Evolutionary conservation across 2,113 vertebrate genomes (phyloP), one percentile per base, ranked within the genome.

Genomic region (Scolopax mira): DNA sequence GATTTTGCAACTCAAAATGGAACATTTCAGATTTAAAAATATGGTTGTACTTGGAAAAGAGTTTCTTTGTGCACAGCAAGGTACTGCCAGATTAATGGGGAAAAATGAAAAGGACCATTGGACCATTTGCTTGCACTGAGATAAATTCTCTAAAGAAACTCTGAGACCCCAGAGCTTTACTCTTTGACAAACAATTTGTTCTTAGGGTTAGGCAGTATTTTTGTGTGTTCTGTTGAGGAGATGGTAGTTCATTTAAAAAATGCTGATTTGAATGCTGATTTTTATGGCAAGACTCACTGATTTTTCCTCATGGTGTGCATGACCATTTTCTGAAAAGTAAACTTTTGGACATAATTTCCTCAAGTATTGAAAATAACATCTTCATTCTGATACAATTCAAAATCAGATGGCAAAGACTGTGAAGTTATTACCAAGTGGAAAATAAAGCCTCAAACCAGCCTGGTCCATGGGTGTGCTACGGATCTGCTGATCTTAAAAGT

Each of bases 371-470:
- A 52, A 46, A 35, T 12, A 42, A 33, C 2, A 11, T 44, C 64
- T 28, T 17, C 9, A 5, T 24, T 55, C 41, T 27, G 33, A 55
- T n/a, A 7, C 7, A 41, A 54, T 11, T 67, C 21, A 74, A 74
- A 42, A 71, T 18, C 11, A 55, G 57, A 13, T 37, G 18, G 70
- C 17, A 23, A 48, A 66, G 52, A 33, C 3, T 6, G n/a, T 48
- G 23, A 52, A 27, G 11, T 5, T 37, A 15, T 17, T 67, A 61
- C 14, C 22, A 28, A 48, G 12, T 24, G 5, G 41, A 27, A 69
- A 57, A 81, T 11, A 73, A 1, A 55, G 16, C 48, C 48, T 69
- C 2, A 0, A 21, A 33, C 28, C 3, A 1, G 18, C 35, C 37
- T 23, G 11, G 10, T 62, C 37, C 11, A 3, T 4, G 3, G 21